Evolutionary conservation across 1,140 invertebrate genomes (phyloP).

Genomic region (Xylocopa sonorina): DNA sequence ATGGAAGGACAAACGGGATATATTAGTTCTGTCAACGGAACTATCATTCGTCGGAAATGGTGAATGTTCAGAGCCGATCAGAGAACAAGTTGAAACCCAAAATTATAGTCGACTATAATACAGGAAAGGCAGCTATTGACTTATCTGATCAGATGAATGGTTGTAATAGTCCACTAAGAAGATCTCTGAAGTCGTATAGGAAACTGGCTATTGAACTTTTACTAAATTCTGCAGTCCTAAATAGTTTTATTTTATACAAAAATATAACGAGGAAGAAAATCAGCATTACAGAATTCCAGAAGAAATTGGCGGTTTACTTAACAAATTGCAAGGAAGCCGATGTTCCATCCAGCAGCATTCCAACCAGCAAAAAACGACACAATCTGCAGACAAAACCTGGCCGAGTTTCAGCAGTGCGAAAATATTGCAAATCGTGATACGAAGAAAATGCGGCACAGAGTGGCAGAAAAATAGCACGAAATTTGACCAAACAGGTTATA

Average conservation of each 20-base stretch:
- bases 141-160: constrained; percentile 77
- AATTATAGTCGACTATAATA: constrained; percentile 53
- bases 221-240: constrained; percentile 67
- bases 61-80: constrained; percentile 60
- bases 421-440: constrained; percentile 49
- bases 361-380: constrained; percentile 38
- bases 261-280: constrained; percentile 43
- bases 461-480: constrained; percentile 39
- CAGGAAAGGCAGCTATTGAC: constrained; percentile 75
- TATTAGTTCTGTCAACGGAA: constrained; percentile 72
- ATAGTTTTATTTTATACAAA: constrained; percentile 46
- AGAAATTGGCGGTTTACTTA: constrained; percentile 17
- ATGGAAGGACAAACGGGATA: constrained; percentile 75
- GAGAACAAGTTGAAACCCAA: constrained; percentile 67
- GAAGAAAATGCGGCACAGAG: constrained; percentile 39
- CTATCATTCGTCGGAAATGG: constrained; percentile 67
- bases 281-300: constrained; percentile 36
- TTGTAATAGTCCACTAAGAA: constrained; percentile 75
- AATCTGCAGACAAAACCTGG: constrained; percentile 39
- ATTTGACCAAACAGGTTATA: constrained; percentile 32
- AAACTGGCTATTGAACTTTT: constrained; percentile 76
- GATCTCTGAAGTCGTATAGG: constrained; percentile 75
- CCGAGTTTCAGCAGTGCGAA: constrained; percentile 41
- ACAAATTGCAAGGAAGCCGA: constrained; percentile 34
- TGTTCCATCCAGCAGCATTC: constrained; percentile 26